Evolutionary conservation across 2,113 vertebrate species (phyloP).

Genomic region (Spizaetus ornatus): DNA sequence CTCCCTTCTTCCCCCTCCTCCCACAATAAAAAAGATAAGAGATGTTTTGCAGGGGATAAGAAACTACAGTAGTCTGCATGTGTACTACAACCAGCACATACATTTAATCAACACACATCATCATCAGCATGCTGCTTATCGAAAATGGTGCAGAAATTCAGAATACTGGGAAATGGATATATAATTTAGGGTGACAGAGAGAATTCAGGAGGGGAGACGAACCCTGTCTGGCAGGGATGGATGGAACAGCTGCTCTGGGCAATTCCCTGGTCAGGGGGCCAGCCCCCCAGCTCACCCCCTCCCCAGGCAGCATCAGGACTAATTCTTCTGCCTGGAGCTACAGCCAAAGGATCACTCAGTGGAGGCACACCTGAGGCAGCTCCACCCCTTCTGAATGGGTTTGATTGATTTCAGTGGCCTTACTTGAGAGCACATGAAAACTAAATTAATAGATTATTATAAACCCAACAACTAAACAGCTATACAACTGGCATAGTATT

Average conservation of each 20-base stretch:
- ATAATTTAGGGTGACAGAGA: neutral
- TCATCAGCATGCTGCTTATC: neutral
- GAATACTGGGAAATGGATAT: neutral
- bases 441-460: neutral
- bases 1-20: neutral
- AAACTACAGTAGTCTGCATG: neutral
- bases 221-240: neutral
- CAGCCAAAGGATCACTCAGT: neutral
- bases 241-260: rapidly evolving
- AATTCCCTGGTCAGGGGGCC: neutral
- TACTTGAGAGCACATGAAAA: neutral
- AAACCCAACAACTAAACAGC: neutral
- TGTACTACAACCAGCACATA: neutral
- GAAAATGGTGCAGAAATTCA: neutral
- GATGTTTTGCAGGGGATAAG: neutral
- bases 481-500: neutral
- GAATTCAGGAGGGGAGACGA: neutral
- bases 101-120: neutral
- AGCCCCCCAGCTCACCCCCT: neutral
- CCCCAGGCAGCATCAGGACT: rapidly evolving
- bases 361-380: neutral
- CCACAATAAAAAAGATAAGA: neutral
- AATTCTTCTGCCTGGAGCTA: neutral
- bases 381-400: neutral
- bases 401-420: neutral